Conservation (phyloP, 2,797 vertebrate genomes). For the Macroramphosus scolopax region DNA sequence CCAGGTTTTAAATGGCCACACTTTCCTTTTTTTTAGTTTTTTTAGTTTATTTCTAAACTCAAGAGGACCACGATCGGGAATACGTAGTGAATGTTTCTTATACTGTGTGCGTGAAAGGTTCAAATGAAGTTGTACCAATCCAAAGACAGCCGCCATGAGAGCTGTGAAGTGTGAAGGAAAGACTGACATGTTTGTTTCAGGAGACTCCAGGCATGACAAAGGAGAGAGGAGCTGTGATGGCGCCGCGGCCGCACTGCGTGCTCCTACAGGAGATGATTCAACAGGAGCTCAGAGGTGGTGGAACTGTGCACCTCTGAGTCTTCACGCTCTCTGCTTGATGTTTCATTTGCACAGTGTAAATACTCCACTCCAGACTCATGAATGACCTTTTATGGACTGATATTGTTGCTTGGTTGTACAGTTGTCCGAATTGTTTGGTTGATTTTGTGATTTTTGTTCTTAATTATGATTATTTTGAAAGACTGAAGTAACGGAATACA, state of each 20-base stretch:
- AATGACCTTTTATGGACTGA: conserved; percentile 21
- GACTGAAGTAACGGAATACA: too few relatives aligned
- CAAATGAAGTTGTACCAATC: conserved; percentile 38
- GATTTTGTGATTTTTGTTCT: not conserved
- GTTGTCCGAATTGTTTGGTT: conserved; percentile 12
- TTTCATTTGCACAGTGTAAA: conserved; percentile 66
- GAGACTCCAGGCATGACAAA: too few relatives aligned
- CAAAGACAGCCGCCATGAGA: conserved; percentile 39
- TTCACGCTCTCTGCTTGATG: conserved; percentile 13
- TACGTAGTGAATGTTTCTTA: conserved; percentile 3
- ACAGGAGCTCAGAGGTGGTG: conserved; percentile 14
- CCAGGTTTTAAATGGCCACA: conserved; percentile 13
- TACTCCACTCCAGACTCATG: conserved; percentile 39
- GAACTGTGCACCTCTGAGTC: too few relatives aligned
- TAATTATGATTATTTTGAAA: too few relatives aligned
- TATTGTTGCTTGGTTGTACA: too few relatives aligned
- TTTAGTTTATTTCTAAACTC: conserved; percentile 17
- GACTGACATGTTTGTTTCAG: too few relatives aligned
- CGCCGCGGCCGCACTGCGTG: too few relatives aligned
- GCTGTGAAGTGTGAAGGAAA: too few relatives aligned
- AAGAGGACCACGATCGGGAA: conserved; percentile 1
- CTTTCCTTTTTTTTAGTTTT: conserved; percentile 27
- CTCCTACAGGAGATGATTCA: too few relatives aligned
- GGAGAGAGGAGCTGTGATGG: too few relatives aligned
- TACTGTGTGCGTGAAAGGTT: not conserved